Evolutionary conservation across 2,113 vertebrate species (phyloP), one percentile per base, ranked within the genome.

Genomic region (Toxotes chatareus): DNA sequence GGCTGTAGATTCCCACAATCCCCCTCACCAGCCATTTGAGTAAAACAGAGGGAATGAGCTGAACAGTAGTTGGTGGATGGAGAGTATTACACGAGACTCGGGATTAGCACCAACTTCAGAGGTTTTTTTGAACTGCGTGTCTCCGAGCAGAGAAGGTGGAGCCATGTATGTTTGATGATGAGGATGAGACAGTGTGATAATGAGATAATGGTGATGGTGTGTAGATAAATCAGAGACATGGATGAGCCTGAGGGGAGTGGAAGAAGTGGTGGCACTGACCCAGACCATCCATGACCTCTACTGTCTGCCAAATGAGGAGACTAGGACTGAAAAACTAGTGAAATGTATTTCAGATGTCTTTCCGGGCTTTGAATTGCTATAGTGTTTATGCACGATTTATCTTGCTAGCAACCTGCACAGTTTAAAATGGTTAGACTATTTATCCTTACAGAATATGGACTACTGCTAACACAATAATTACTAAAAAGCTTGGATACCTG

Each of bases 81-180:
- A 71, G 56, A 60, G 68, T 11, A 70, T 78, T 44, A 49, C 64
- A 72, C 42, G 12, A 77, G 81, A 82, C 67, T 84, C 63, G n/a
- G 57, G 65, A 73, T 86, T 92, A 94, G 93, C 93, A 92, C 91
- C 92, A 91, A 91, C 81, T 79, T 79, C 31, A 83, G 67, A 70
- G 83, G 61, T 76, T 76, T 49, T 27, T 63, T 72, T 59, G 4
- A 53, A 46, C 49, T 83, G 85, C 19, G 42, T 86, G 82, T 84
- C 59, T 86, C 70, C 53, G 55, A 83, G 79, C 60, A 57, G 56
- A 66, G 59, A 69, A 4, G 56, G 59, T 17, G 51, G 51, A 21
- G 23, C 17, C 36, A 38, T 63, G 55, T 55, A 61, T 21, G 57
- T 76, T 71, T 16, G 31, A 66, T 4, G 6, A 57, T n/a, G 49